Evolutionary conservation across 2,888 invertebrate species (phyloP), one percentile per base, ranked within the genome.

Genomic region (Callinectes sapidus): DNA sequence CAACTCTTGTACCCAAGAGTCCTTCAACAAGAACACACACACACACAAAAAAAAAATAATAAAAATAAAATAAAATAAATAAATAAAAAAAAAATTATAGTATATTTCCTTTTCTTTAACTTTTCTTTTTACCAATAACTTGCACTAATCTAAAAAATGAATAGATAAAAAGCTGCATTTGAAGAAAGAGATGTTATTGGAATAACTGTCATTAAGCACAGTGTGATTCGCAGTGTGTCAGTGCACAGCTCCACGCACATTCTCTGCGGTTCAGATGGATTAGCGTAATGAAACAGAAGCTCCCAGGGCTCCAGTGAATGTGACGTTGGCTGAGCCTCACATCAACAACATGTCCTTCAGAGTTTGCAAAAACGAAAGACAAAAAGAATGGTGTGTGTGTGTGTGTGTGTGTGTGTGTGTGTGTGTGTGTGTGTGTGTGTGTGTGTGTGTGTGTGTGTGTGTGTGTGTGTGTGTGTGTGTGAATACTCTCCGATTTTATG

Each of bases 381-480:
- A 28, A 71, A 71, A 71, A 28, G 2, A 39, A n/a, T n/a, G n/a
- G 61, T 61, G 61, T 61, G 61, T 61, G 61, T 61, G 61, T 61
- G 61, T 61, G 61, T 61, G 61, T 61, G 18, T 61, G 61, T 61
- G 61, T 61, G 61, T 61, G 61, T 61, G 61, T 61, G 61, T 61
- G 61, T 61, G 61, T 61, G 61, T 61, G 61, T 61, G 61, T 61
- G 61, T 61, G 61, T 61, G 61, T 61, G 61, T 61, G 61, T 61
- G 61, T 61, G 61, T 61, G 61, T 71, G 61, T 61, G 61, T 61
- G 61, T 61, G 61, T 61, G 61, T 61, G 61, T 61, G 61, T 61
- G 28, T n/a, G n/a, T 71, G 23, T 71, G 23, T 71, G 23, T 6
- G 18, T 66, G 66, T n/a, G n/a, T 66, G 66, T n/a, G n/a, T 71